Percentiles rank a stretch among this genome's conserved stretches.
Evolutionary conservation across 2,888 invertebrate genomes (phyloP).

Genomic region (Platycnemis pennipes): DNA sequence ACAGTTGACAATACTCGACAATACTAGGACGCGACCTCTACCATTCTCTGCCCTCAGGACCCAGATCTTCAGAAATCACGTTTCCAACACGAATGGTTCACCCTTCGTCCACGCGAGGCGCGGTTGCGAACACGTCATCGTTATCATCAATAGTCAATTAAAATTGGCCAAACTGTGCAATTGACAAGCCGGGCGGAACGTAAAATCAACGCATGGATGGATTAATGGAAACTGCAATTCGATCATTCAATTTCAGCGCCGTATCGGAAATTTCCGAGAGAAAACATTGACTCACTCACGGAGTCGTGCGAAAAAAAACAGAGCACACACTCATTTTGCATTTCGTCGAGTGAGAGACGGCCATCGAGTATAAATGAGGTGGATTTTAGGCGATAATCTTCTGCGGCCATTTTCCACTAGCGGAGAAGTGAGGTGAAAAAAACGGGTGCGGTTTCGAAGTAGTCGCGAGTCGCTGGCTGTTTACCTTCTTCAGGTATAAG

Average conservation of each 20-base stretch:
- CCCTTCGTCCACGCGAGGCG: background rate
- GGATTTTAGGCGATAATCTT: background rate
- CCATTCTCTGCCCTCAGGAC: too few species aligned
- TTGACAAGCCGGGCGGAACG: background rate
- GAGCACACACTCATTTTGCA: background rate
- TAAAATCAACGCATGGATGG: background rate
- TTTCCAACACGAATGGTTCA: too few species aligned
- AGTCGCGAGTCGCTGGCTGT: constrained; percentile 4
- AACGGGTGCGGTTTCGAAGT: background rate
- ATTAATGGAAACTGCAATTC: background rate
- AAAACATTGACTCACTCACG: background rate
- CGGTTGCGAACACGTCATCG: background rate
- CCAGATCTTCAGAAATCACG: too few species aligned
- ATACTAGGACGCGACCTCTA: too few species aligned
- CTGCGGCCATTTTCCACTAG: background rate
- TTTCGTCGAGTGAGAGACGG: background rate
- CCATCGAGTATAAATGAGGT: background rate
- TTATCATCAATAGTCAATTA: background rate
- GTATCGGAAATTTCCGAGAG: background rate
- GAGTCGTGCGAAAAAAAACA: background rate
- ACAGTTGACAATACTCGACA: too few species aligned
- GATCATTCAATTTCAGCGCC: background rate
- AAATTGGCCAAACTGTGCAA: background rate
- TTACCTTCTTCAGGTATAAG: background rate
- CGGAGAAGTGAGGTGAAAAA: background rate